These are phyloP conservation scores for Andrena praecox DNA, from an alignment of 2,888 invertebrate genomes.

Conservation along the genomic window DNA sequence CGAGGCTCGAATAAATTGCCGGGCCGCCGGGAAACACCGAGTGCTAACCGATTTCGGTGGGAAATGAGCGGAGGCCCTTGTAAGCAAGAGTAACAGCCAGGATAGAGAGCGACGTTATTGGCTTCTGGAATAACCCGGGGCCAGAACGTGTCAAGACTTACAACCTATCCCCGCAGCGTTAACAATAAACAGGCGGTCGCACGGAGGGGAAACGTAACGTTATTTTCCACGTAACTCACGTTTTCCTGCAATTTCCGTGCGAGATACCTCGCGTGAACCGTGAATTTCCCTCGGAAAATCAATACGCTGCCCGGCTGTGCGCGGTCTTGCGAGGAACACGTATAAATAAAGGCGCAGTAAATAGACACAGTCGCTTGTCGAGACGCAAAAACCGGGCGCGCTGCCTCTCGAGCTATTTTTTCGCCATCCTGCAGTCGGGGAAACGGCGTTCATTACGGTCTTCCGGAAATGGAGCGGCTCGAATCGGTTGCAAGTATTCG, in stretches of 20 bases:
- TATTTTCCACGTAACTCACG: constrained; percentile 8
- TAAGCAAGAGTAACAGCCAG: neutral
- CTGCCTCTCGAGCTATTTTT: neutral
- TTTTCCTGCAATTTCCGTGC: constrained; percentile 8
- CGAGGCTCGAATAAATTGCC: neutral
- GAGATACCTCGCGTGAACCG: constrained; percentile 10
- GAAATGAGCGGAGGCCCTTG: constrained; percentile 4
- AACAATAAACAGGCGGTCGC: constrained; percentile 11
- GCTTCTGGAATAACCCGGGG: constrained; percentile 6
- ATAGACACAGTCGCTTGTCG: constrained; percentile 1
- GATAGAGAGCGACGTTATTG: constrained; percentile 2
- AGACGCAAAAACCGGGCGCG: neutral
- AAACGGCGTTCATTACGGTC: constrained; percentile 19
- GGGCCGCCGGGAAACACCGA: neutral
- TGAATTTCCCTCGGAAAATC: constrained; percentile 13
- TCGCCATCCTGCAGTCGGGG: neutral
- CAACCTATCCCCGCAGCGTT: neutral
- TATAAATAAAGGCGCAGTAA: constrained; percentile 12
- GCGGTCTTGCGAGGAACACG: constrained; percentile 10
- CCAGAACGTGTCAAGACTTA: constrained; percentile 7
- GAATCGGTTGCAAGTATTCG: neutral
- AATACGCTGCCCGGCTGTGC: constrained; percentile 12
- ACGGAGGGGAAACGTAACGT: constrained; percentile 7
- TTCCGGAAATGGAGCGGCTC: constrained; percentile 6
- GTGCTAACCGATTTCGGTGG: constrained; percentile 2